Conservation (phyloP, 1,140 invertebrate species). For the Drosophila suzukii region DNA sequence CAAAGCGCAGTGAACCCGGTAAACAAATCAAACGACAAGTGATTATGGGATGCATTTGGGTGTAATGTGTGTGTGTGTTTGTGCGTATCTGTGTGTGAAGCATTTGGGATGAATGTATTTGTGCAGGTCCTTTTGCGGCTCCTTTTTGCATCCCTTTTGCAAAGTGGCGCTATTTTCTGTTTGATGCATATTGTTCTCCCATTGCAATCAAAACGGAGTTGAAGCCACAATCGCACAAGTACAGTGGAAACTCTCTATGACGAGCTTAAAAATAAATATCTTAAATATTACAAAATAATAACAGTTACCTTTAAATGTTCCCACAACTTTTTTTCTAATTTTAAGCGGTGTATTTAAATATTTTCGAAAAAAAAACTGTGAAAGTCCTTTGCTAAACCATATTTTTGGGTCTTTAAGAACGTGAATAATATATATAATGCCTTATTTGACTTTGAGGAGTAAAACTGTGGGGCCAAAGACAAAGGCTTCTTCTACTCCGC, state of each 20-base stretch:
- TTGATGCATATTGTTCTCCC: slow-evolving; percentile 43
- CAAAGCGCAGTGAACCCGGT: slow-evolving; percentile 24
- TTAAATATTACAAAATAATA: no score
- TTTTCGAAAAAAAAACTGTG: no score
- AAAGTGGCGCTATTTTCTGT: slow-evolving; percentile 51
- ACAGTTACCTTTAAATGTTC: no score
- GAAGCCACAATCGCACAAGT: slow-evolving; percentile 14
- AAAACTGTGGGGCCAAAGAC: slow-evolving; percentile 26
- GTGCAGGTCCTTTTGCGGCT: slow-evolving; percentile 32
- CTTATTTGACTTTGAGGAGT: neutral
- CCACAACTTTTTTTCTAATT: no score
- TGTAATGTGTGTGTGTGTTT: slow-evolving; percentile 4
- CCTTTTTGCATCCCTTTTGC: slow-evolving; percentile 37
- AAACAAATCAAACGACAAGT: slow-evolving; percentile 37
- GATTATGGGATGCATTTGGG: slow-evolving; percentile 24
- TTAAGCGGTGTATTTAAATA: no score
- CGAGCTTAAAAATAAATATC: no score
- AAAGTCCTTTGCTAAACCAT: no score
- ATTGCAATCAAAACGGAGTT: slow-evolving; percentile 44
- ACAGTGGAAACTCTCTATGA: slow-evolving; percentile 8
- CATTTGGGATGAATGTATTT: slow-evolving; percentile 10
- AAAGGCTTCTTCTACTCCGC: slow-evolving; percentile 21
- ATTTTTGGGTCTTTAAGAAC: no score
- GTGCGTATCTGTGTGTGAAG: slow-evolving; percentile 4
- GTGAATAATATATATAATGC: neutral